Evolutionary conservation across 2,113 vertebrate species (phyloP).

Genomic region (Vidua chalybeata): DNA sequence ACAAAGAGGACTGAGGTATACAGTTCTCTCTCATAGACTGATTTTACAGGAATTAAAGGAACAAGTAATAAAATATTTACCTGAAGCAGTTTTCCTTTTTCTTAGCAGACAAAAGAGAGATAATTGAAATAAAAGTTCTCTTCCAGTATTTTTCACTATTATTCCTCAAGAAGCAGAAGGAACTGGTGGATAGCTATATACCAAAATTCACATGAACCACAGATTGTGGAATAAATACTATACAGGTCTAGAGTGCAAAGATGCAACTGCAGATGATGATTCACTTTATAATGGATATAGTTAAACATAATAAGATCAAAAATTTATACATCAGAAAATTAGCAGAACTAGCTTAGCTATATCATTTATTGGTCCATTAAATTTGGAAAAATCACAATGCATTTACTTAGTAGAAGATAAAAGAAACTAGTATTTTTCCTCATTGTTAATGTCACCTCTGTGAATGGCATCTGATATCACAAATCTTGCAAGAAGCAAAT

Average conservation of each 20-base stretch:
- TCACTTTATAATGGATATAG: neutral
- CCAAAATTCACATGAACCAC: neutral
- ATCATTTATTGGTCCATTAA: neutral
- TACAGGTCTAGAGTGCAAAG: neutral
- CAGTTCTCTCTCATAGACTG: neutral
- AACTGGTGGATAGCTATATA: neutral
- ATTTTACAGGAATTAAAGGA: neutral
- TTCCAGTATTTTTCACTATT: neutral
- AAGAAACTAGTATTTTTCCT: neutral
- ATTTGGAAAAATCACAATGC: neutral
- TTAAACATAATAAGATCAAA: neutral
- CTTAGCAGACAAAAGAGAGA: neutral
- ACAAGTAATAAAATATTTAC: conserved; percentile 12
- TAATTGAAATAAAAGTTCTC: neutral
- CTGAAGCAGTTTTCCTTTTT: neutral
- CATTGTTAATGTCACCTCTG: neutral
- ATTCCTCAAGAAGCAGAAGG: neutral
- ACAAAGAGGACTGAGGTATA: neutral
- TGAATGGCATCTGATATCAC: neutral
- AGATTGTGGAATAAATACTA: neutral
- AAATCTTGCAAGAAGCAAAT: neutral
- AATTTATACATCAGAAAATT: neutral
- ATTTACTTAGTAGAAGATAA: neutral
- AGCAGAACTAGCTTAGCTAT: neutral
- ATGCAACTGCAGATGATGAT: neutral